Evolutionary conservation across 2,888 invertebrate species (phyloP).

Genomic region (Lepidochrysops patricia): DNA sequence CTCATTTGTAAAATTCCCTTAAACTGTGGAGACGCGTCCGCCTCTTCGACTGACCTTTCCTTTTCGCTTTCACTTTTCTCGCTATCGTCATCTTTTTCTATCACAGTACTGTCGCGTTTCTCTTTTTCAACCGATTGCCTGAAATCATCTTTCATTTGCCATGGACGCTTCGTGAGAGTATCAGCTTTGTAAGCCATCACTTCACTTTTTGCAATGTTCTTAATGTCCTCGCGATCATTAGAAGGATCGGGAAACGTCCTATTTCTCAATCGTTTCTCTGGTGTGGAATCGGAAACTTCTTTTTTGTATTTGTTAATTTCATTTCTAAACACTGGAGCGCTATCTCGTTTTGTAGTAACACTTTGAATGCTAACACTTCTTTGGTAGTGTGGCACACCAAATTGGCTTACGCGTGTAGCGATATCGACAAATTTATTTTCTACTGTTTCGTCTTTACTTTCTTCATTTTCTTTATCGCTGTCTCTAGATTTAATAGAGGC

Average conservation of each 20-base stretch:
- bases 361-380: conserved; percentile 62
- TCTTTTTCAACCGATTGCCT: conserved; percentile 51
- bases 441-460: conserved; percentile 41
- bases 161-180: conserved; percentile 56
- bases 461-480: conserved; percentile 83
- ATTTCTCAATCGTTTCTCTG: conserved; percentile 64
- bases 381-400: conserved; percentile 60
- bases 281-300: conserved; percentile 68
- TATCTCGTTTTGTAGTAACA: conserved; percentile 57
- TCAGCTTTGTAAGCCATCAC: conserved; percentile 60
- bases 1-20: conserved; percentile 83
- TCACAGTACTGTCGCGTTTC: conserved; percentile 57
- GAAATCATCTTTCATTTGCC: conserved; percentile 58
- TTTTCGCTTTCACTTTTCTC: conserved; percentile 47
- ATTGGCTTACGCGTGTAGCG: conserved; percentile 60
- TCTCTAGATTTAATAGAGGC: conserved; percentile 76
- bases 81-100: conserved; percentile 51
- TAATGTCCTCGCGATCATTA: conserved; percentile 64
- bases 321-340: conserved; percentile 54
- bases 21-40: conserved; percentile 71
- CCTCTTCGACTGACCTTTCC: conserved; percentile 40
- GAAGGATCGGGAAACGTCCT: conserved; percentile 67
- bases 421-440: conserved; percentile 60
- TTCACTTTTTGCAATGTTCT: conserved; percentile 55
- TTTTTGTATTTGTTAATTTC: conserved; percentile 68